Evolutionary conservation across 1,140 invertebrate species (phyloP), one percentile per base, ranked within the genome.

Genomic region (Teleopsis dalmanni): DNA sequence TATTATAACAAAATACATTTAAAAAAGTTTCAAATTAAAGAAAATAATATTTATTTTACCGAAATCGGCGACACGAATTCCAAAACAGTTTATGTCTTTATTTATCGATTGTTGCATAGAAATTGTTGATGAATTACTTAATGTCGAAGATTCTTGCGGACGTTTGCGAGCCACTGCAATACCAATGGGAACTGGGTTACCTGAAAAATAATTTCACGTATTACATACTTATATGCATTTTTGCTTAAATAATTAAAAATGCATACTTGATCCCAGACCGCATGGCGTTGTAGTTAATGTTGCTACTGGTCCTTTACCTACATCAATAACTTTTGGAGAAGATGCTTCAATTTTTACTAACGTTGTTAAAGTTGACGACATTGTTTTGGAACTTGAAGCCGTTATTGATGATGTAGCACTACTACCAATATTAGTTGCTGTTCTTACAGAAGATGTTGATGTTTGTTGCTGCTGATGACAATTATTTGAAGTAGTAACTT

Each of bases 111-210:
- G 64, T 51, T 65, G 62, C 47, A 66, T 38, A 7, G 64, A 60
- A 46, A 66, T 33, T 35, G 51, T 18, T 40, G 55, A 40, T 8
- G 69, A 5, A 33, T 45, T 54, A 23, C 65, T 54, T 36, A 50
- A 42, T 31, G 48, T 22, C 76, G 73, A 65, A 73, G 62, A 71
- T 51, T 81, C 79, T 58, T 81, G 80, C 37, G 82, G 78, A 58
- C 88, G 77, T 65, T 91, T 87, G 53, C 86, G 75, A 29, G 87
- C 88, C 51, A 91, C 85, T 14, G 88, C 87, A 58, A 91, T 90
- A 35, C 88, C 88, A 56, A 91, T 84, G 50, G 86, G 86, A 62
- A 89, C 88, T n/a, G 79, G 78, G 60, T 63, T 68, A 55, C 75
- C 78, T 78, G 34, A 1, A 50, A 44, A 19, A 25, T 14, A 47